Evolutionary conservation across 2,888 invertebrate genomes (phyloP).

Genomic region (Polyploca ridens): DNA sequence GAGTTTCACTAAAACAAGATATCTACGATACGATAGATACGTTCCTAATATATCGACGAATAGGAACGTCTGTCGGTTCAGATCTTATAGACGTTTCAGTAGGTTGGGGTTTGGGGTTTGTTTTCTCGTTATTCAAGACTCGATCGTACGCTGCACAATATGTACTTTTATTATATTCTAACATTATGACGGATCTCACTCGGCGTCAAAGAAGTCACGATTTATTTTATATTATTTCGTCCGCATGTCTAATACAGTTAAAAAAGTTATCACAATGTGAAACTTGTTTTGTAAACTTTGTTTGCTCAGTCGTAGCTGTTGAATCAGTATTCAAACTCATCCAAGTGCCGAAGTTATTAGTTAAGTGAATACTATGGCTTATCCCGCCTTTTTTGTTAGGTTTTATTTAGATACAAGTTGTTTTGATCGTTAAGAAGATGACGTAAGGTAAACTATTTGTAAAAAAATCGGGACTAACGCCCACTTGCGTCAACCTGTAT

Average conservation of each 20-base stretch:
- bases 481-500: no score
- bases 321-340: neutral
- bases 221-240: neutral
- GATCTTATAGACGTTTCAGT: no score
- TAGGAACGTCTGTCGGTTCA: no score
- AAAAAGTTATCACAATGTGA: neutral
- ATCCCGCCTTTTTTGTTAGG: neutral
- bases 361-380: neutral
- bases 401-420: neutral
- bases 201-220: neutral
- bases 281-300: neutral
- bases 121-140: no score
- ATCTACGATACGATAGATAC: no score
- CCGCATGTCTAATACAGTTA: neutral
- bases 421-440: neutral
- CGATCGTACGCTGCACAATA: neutral
- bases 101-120: no score
- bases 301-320: neutral
- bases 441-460: neutral
- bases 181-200: neutral
- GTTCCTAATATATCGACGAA: no score
- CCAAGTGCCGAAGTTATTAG: neutral
- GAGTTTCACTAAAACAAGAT: no score
- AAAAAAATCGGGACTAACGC: neutral
- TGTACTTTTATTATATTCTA: neutral